phyloP scores from a whole-genome alignment of 2,888 invertebrate genomes.

The Helleia helle region DNA sequence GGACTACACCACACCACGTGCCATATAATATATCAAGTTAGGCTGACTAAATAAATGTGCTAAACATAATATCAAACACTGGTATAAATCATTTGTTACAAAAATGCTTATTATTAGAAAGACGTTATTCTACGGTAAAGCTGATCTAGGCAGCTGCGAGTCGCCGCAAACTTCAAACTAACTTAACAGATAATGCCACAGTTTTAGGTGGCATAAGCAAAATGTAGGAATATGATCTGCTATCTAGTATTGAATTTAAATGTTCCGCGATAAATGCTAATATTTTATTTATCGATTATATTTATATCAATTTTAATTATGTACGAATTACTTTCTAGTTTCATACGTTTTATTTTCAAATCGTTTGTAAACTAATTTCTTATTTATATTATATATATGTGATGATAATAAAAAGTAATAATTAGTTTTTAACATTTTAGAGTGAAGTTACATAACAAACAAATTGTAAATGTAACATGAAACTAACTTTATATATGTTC shows the following conservation, averaged over 20 bases:
- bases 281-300: too few species aligned
- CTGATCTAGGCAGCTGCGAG: not conserved
- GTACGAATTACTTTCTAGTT: too few species aligned
- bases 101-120: not conserved
- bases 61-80: not conserved
- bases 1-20: not conserved
- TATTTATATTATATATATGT: too few species aligned
- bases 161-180: conserved; percentile 2
- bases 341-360: too few species aligned
- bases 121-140: conserved; percentile 6
- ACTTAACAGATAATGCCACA: conserved; percentile 6
- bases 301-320: too few species aligned
- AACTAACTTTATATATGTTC: not conserved
- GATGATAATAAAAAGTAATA: too few species aligned
- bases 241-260: not conserved
- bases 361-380: too few species aligned
- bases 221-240: conserved; percentile 2
- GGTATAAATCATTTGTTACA: not conserved
- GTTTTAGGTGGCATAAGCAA: not conserved
- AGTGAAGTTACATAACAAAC: too few species aligned
- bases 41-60: not conserved
- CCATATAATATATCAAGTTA: not conserved
- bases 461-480: not conserved
- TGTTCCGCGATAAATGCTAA: not conserved
- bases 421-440: too few species aligned